Evolutionary conservation across 2,888 invertebrate species (phyloP).

Genomic region (Yponomeuta sedellus): DNA sequence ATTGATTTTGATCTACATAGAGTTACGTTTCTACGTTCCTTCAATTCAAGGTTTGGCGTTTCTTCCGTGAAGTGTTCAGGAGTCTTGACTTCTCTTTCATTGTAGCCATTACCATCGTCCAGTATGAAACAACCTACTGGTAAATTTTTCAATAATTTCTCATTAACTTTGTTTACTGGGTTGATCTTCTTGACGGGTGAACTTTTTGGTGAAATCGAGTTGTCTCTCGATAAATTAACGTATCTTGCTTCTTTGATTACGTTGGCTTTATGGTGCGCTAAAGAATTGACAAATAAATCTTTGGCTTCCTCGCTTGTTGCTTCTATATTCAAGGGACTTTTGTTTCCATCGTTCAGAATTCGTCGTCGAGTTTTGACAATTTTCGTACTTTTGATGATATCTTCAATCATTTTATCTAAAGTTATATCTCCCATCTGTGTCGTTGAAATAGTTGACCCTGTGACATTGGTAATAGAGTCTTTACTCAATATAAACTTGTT

Average conservation of each 20-base stretch:
- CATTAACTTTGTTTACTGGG: conserved; percentile 53
- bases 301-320: conserved; percentile 48
- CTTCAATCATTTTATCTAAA: conserved; percentile 78
- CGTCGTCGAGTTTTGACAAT: conserved; percentile 62
- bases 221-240: conserved; percentile 61
- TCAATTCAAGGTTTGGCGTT: not conserved
- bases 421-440: conserved; percentile 73
- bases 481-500: conserved; percentile 64
- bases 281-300: conserved; percentile 62
- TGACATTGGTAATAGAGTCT: conserved; percentile 49
- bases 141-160: conserved; percentile 59
- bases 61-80: conserved; percentile 44
- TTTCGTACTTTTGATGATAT: conserved; percentile 77
- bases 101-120: conserved; percentile 66
- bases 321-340: conserved; percentile 41
- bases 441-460: conserved; percentile 66
- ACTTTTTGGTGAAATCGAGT: conserved; percentile 58
- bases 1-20: conserved; percentile 58
- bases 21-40: conserved; percentile 22
- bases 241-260: conserved; percentile 66
- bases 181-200: conserved; percentile 47
- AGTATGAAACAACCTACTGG: conserved; percentile 66
- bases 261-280: conserved; percentile 58
- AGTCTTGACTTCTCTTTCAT: conserved; percentile 69
- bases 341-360: conserved; percentile 39